These are phyloP conservation scores for Gymnocypris eckloni DNA, from an alignment of 2,797 vertebrate species.

Conservation along the genomic window DNA sequence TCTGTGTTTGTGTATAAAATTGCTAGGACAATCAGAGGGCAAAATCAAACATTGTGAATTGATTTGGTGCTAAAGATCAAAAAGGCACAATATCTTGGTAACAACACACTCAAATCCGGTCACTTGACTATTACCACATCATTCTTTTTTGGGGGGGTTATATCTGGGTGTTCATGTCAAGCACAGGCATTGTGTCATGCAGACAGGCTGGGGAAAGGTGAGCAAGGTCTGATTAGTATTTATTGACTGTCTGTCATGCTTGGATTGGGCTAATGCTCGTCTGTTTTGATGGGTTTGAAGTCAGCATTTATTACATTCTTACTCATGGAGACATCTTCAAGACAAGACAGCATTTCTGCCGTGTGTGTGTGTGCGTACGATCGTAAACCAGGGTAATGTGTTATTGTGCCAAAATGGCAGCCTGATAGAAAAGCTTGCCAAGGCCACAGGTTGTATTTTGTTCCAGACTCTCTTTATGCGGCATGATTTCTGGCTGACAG, in stretches of 20 bases:
- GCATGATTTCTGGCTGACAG: constrained; percentile 51
- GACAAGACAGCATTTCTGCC: constrained; percentile 53
- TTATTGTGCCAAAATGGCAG: constrained; percentile 40
- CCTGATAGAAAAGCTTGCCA: constrained; percentile 31
- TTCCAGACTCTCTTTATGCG: constrained; percentile 42
- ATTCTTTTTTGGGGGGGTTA: background rate
- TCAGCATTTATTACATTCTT: constrained; percentile 55
- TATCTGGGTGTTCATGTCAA: constrained; percentile 5
- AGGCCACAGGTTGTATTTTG: constrained; percentile 50
- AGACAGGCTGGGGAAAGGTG: constrained; percentile 40
- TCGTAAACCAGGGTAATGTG: constrained; percentile 48
- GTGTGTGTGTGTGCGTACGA: constrained; percentile 65
- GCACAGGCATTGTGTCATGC: constrained; percentile 16
- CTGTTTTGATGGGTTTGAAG: constrained; percentile 42
- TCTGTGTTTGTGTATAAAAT: background rate
- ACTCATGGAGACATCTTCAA: constrained; percentile 54
- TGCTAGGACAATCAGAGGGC: background rate
- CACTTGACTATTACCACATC: background rate
- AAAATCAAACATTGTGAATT: background rate
- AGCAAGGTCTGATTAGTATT: constrained; percentile 50
- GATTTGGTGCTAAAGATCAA: background rate
- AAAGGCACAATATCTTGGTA: background rate
- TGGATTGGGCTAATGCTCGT: constrained; percentile 43
- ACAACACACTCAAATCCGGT: background rate
- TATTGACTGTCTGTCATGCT: constrained; percentile 45